Evolutionary conservation across 2,113 vertebrate species (phyloP).

Genomic region (Halcyon senegalensis): DNA sequence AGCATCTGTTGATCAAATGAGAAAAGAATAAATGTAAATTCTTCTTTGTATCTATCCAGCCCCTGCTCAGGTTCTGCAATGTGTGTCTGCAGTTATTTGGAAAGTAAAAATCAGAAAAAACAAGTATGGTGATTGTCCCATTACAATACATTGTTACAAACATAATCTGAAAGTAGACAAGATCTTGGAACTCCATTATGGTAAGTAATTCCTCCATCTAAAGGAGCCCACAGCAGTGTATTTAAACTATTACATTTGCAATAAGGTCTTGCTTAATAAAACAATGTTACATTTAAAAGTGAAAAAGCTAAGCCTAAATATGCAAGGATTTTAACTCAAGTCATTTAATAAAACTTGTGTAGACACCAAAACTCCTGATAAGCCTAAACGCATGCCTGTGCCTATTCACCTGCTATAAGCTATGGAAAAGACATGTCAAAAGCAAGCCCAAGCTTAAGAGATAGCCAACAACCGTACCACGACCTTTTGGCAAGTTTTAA

Average conservation of each 20-base stretch:
- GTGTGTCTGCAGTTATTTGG: neutral
- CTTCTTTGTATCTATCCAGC: neutral
- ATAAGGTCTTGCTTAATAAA: neutral
- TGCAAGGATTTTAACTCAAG: neutral
- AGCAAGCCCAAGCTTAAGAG: neutral
- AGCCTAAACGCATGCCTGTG: rapidly evolving
- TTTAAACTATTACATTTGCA: neutral
- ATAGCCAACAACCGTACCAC: neutral
- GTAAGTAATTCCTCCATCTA: neutral
- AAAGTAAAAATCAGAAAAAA: neutral
- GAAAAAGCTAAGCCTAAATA: neutral
- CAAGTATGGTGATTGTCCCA: neutral
- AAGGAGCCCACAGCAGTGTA: neutral
- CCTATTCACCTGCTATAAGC: neutral
- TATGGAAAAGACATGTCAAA: neutral
- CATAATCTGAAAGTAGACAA: neutral
- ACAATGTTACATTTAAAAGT: neutral
- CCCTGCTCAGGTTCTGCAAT: neutral
- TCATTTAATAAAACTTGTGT: neutral
- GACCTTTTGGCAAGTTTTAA: neutral
- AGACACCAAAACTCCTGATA: neutral
- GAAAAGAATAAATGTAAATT: neutral
- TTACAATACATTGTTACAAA: neutral
- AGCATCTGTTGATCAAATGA: neutral
- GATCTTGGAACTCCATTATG: neutral